Conservation (phyloP, 2,797 vertebrate genomes). For the Tapera naevia region DNA sequence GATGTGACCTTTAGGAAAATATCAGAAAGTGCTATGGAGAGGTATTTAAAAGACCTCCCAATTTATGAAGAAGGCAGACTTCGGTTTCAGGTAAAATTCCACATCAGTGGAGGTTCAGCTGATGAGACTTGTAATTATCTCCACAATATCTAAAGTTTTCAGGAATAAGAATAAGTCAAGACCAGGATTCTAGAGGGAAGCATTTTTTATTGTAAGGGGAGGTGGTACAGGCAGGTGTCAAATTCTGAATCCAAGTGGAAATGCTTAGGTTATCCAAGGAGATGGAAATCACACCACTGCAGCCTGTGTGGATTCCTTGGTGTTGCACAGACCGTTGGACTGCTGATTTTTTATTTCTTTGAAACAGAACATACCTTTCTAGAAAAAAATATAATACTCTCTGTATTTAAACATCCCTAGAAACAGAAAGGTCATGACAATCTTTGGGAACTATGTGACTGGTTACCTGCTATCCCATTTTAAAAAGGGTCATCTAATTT, state of each 20-base stretch:
- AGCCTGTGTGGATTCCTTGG: rapidly evolving
- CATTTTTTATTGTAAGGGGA: not conserved
- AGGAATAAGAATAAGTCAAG: not conserved
- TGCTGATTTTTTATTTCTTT: not conserved
- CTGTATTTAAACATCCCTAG: not conserved
- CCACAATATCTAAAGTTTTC: not conserved
- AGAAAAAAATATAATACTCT: not conserved
- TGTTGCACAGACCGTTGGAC: not conserved
- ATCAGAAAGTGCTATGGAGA: not conserved
- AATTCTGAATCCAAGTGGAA: not conserved
- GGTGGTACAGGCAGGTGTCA: rapidly evolving
- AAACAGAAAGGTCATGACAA: not conserved
- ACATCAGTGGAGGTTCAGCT: rapidly evolving
- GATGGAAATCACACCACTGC: rapidly evolving
- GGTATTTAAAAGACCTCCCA: not conserved
- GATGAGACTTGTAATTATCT: not conserved
- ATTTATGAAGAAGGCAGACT: not conserved
- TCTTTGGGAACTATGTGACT: not conserved
- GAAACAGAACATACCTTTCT: not conserved
- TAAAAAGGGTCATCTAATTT: not conserved
- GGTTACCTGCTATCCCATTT: not conserved
- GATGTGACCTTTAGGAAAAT: constrained; percentile 9
- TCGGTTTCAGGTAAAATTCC: not conserved
- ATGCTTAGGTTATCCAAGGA: not conserved
- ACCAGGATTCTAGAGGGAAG: not conserved